Evolutionary conservation across 2,888 invertebrate genomes (phyloP), one percentile per base, ranked within the genome.

Genomic region (Lithophane ornitopus): DNA sequence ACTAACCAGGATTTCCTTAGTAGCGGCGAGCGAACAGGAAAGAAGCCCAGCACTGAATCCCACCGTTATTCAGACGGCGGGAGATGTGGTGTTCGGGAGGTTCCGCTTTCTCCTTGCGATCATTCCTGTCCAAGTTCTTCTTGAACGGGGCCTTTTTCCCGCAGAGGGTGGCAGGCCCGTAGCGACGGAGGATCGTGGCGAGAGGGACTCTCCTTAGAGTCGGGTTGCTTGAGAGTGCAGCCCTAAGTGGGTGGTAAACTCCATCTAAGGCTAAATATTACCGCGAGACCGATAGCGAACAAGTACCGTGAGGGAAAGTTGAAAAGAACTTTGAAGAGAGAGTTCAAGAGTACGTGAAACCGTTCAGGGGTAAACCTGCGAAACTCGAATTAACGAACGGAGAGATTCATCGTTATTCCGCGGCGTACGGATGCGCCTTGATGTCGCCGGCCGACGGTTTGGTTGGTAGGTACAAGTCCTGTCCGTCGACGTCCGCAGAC

Each of bases 301-400:
- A 97, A 97, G 97, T 97, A 97, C 97, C 97, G 97, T 97, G 97
- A 97, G 97, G 97, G 97, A 97, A 97, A 97, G 97, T 95, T 97
- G 97, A 97, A 97, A 97, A 97, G 97, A 96, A 97, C 97, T 97
- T 97, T 97, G 97, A 97, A 97, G 96, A 97, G 93, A 95, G 94
- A 95, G 95, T 95, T 94, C 92, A 95, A 95, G 90, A 95, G 95
- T 93, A 94, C 94, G 95, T 96, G 95, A 92, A 92, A 96, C 95
- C 94, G 96, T 94, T 94, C 95, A 95, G 94, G 94, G 95, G 95
- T 94, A 96, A 96, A 94, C 95, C 97, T 95, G 97, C 97, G 95
- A 97, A 97, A 95, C 95, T 94, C 94, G 93, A 95, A 95, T 94
- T 94, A 93, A 92, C 91, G 93, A 93, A 93, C 61, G 92, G 93